Base-by-base conservation (phyloP, 1,140 invertebrate genomes). In the Drosophila nasuta region DNA sequence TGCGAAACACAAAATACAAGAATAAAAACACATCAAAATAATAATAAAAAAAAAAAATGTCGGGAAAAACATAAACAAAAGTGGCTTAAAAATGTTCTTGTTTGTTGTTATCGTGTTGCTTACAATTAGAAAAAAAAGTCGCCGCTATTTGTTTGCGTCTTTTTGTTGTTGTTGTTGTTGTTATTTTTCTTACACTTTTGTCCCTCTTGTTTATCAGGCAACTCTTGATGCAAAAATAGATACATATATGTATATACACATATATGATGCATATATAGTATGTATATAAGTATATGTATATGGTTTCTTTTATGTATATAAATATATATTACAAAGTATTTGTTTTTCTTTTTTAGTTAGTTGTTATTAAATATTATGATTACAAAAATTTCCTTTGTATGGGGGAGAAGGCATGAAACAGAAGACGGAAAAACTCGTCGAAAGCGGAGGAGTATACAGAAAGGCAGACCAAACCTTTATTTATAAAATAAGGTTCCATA, bases 401-500 rank as follows among this genome's bases (percentile, higher is more conserved):
- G 60, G 28, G 35, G 25, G 38, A 33, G 60, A 65, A 59, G 35
- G 67, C 41, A 30, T 59, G 7, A 64, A 33, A 54, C 28, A 4
- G n/a, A 15, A 54, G 20, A 46, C 38, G 30, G 41, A 60, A 59
- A 69, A 58, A 43, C 30, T 35, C 11, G 20, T 46, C 13, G 35
- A 8, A 52, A 66, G 43, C 28, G 49, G 41, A 73, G 20, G 20
- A 25, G 20, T 25, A 25, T 54, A 15, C 35, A 59, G 66, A 51
- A 33, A 28, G 58, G 46, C 7, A 57, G 60, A 51, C 59, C 72
- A 75, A 85, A 85, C 81, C 81, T 81, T 85, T 85, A 85, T 85
- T 85, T 85, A 85, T 85, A 85, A 85, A 85, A 85, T 85, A 85
- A 85, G 81, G 81, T 85, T 72, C 30, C 41, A 43, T 43, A 43